Evolutionary conservation across 2,113 vertebrate genomes (phyloP).

Genomic region (Neofelis nebulosa): DNA sequence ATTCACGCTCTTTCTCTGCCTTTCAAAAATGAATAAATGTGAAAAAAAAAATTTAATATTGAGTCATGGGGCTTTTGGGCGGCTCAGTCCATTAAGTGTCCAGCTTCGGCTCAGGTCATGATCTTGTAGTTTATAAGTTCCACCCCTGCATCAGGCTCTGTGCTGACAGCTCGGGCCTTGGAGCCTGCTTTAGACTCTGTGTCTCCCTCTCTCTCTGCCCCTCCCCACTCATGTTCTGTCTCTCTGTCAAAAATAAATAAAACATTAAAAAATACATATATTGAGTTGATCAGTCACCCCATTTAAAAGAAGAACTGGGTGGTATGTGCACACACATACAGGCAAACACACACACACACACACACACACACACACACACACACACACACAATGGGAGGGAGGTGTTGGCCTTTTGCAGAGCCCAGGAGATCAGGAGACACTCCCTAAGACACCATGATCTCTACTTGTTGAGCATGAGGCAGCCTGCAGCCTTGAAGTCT

Average conservation of each 20-base stretch:
- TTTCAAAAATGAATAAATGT: too few relatives aligned
- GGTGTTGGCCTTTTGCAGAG: not conserved
- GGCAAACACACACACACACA: rapidly evolving
- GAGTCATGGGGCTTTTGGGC: not conserved
- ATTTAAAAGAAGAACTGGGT: not conserved
- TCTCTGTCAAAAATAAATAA: too few relatives aligned
- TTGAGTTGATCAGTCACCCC: not conserved
- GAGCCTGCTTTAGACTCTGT: too few relatives aligned
- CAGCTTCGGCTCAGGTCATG: too few relatives aligned
- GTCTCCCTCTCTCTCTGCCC: too few relatives aligned
- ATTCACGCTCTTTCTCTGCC: too few relatives aligned
- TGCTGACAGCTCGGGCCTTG: too few relatives aligned
- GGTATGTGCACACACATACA: rapidly evolving
- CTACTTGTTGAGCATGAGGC: not conserved
- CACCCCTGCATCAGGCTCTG: too few relatives aligned
- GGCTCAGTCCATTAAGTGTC: too few relatives aligned
- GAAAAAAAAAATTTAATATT: not conserved
- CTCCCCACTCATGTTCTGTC: too few relatives aligned
- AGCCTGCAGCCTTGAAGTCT: not conserved
- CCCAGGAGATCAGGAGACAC: not conserved
- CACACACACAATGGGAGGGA: rapidly evolving
- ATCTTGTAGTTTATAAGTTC: too few relatives aligned
- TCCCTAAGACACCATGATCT: not conserved
- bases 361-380: not conserved
- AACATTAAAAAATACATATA: not conserved